These are phyloP conservation scores for Callipepla squamata DNA, from an alignment of 2,113 vertebrate species.

Conservation along the genomic window DNA sequence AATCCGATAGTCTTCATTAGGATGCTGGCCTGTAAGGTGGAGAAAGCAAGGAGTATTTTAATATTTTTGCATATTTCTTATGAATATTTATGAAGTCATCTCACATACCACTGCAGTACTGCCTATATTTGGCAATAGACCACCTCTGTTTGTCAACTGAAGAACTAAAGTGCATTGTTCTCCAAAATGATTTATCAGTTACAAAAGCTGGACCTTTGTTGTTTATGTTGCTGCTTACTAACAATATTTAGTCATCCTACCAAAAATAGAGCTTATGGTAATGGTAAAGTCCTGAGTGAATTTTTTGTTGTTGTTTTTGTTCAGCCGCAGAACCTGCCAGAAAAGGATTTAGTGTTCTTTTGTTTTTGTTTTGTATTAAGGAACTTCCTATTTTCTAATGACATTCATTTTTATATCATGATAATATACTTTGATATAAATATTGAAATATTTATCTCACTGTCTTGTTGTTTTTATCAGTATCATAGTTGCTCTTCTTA, in stretches of 20 bases:
- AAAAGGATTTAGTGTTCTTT: background rate
- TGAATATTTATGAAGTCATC: background rate
- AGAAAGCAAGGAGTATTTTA: background rate
- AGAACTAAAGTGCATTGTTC: background rate
- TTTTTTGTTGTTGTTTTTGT: background rate
- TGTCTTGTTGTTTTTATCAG: background rate
- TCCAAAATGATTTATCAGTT: background rate
- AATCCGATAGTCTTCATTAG: background rate
- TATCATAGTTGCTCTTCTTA: background rate
- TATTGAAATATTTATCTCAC: background rate
- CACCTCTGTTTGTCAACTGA: background rate
- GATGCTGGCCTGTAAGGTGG: background rate
- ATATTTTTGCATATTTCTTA: background rate
- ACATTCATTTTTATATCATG: background rate
- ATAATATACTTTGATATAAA: background rate
- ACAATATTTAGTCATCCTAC: background rate
- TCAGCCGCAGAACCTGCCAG: background rate
- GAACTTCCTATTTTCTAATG: background rate
- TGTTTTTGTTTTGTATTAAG: background rate
- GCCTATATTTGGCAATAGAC: background rate
- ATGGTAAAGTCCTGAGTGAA: background rate
- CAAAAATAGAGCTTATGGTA: background rate
- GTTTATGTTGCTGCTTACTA: background rate
- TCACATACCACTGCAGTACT: too few species aligned
- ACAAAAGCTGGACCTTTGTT: background rate